Conservation (phyloP, 2,113 vertebrate genomes). For the Callionymus lyra region DNA sequence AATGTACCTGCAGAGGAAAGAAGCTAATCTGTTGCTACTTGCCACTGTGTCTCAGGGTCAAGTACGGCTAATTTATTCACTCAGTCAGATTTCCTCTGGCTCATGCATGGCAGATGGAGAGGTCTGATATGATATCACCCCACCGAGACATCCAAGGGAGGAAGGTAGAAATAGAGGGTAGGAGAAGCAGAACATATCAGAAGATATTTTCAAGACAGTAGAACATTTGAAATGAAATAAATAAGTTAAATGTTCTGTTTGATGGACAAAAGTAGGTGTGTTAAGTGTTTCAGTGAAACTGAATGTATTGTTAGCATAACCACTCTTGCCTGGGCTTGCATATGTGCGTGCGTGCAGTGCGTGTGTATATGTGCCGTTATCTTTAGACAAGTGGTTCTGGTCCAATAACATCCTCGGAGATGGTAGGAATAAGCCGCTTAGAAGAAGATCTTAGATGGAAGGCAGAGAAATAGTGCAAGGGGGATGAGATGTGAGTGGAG, state of each 20-base stretch:
- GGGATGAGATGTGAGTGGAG: constrained; percentile 45
- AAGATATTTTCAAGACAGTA: constrained; percentile 19
- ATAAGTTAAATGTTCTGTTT: too few species aligned
- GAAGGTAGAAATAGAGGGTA: constrained; percentile 32
- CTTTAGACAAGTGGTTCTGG: constrained; percentile 69
- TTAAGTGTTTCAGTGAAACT: constrained; percentile 13
- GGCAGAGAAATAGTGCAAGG: constrained; percentile 38
- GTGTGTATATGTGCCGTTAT: constrained; percentile 53
- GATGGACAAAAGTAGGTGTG: too few species aligned
- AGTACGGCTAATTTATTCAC: constrained; percentile 76
- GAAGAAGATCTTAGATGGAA: constrained; percentile 49
- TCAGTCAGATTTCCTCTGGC: constrained; percentile 73
- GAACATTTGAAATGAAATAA: constrained; percentile 31
- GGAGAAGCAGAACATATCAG: constrained; percentile 41
- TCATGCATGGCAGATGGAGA: constrained; percentile 65
- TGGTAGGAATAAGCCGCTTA: constrained; percentile 67
- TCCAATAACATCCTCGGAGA: constrained; percentile 63
- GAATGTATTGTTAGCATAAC: constrained; percentile 60
- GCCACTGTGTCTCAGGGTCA: constrained; percentile 61
- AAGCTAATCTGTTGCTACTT: constrained; percentile 49
- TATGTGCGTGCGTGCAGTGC: constrained; percentile 32
- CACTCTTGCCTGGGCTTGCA: too few species aligned
- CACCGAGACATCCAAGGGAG: constrained; percentile 61
- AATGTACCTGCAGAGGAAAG: constrained; percentile 55
- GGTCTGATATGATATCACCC: constrained; percentile 69